Percentiles rank a stretch among this genome's conserved stretches.
These are phyloP conservation scores for Scolopax rusticola DNA, from an alignment of 2,797 vertebrate species.

Conservation along the genomic window DNA sequence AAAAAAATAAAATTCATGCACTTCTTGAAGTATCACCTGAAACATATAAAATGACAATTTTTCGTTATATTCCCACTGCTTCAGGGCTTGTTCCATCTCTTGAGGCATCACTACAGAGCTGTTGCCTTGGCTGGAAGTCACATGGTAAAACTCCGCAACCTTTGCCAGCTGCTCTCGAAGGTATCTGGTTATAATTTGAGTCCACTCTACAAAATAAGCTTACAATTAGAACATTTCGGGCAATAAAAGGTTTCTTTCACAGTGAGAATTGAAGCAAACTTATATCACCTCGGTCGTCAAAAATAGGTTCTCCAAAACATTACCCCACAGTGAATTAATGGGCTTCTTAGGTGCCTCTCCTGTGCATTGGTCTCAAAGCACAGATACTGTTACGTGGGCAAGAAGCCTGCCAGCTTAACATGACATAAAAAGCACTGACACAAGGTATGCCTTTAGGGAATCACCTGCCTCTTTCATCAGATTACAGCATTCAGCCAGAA, in stretches of 20 bases:
- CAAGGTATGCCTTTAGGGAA: not conserved
- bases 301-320: not conserved
- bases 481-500: not conserved
- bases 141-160: constrained; percentile 80
- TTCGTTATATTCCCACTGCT: constrained; percentile 83
- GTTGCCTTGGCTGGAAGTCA: constrained; percentile 55
- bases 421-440: not conserved
- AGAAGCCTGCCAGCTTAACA: not conserved
- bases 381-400: no score
- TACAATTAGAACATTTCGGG: not conserved
- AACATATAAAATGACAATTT: constrained; percentile 84
- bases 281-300: not conserved
- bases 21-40: constrained; percentile 71
- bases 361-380: not conserved
- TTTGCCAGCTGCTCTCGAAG: constrained; percentile 81
- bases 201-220: constrained; percentile 76
- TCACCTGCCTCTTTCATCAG: not conserved
- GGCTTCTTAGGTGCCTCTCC: not conserved
- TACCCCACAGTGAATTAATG: not conserved
- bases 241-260: not conserved
- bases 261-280: not conserved
- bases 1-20: not conserved
- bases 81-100: constrained; percentile 80
- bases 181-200: constrained; percentile 81
- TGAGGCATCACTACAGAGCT: constrained; percentile 61